A percentile compares a stretch with the other conserved stretches of the same genome.
These are phyloP conservation scores for Brachyptera putata DNA, from an alignment of 2,888 invertebrate genomes.

Conservation along the genomic window DNA sequence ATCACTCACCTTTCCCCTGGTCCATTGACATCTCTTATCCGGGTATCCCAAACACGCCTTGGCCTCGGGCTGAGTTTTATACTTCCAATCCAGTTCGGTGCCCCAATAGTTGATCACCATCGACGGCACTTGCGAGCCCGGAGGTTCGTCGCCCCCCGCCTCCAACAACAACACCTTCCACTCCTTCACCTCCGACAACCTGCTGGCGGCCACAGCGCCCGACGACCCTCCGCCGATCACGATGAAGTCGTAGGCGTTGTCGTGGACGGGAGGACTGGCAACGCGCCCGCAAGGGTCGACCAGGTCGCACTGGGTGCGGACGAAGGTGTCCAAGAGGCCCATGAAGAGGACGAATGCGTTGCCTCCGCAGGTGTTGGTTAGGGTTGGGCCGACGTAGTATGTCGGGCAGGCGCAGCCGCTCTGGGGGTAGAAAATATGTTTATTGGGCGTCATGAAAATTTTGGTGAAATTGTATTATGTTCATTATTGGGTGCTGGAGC, in stretches of 20 bases:
- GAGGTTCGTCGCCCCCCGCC: constrained; percentile 68
- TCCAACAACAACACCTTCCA: constrained; percentile 59
- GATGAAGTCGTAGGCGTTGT: constrained; percentile 68
- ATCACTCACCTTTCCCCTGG: constrained; percentile 53
- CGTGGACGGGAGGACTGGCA: neutral
- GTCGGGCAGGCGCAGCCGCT: constrained; percentile 20
- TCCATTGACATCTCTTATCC: constrained; percentile 48
- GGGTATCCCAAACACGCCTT: constrained; percentile 42
- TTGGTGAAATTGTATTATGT: no score
- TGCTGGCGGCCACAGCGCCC: constrained; percentile 57
- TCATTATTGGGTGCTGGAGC: no score
- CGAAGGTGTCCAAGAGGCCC: constrained; percentile 30
- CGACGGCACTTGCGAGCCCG: constrained; percentile 48
- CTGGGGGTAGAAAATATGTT: neutral
- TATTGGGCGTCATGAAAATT: no score
- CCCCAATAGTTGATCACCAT: constrained; percentile 40
- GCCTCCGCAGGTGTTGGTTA: constrained; percentile 27
- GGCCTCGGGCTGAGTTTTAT: constrained; percentile 48
- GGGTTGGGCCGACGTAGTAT: constrained; percentile 27
- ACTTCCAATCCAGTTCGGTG: constrained; percentile 47
- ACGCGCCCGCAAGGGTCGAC: constrained; percentile 30
- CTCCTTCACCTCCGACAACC: constrained; percentile 58
- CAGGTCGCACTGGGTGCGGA: constrained; percentile 29
- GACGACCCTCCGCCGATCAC: constrained; percentile 80
- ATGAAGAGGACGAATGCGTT: constrained; percentile 30